Evolutionary conservation across 1,140 invertebrate species (phyloP).

Genomic region (Drosophila bipectinata): DNA sequence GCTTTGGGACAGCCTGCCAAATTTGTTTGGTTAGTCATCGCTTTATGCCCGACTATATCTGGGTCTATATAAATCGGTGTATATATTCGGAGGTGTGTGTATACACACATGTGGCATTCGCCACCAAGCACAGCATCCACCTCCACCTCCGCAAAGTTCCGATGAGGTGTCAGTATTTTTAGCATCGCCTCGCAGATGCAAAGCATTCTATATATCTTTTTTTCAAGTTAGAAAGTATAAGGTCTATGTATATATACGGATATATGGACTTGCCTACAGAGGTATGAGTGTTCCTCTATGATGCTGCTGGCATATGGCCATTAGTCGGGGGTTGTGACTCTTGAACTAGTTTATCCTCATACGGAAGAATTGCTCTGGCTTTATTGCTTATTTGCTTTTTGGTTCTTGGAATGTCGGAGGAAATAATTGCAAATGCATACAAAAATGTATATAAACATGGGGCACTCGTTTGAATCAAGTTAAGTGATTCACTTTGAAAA

Average conservation of each 20-base stretch:
- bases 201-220: slow-evolving; percentile 10
- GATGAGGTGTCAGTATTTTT: slow-evolving; percentile 56
- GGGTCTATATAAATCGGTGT: slow-evolving; percentile 27
- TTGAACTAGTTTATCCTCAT: slow-evolving; percentile 44
- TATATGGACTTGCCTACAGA: slow-evolving; percentile 2
- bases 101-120: slow-evolving; percentile 45
- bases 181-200: slow-evolving; percentile 36
- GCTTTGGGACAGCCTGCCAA: slow-evolving; percentile 59
- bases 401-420: neutral
- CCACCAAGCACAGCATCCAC: slow-evolving; percentile 1
- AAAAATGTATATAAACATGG: neutral
- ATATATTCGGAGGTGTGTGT: neutral
- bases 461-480: neutral
- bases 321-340: slow-evolving; percentile 39
- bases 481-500: neutral
- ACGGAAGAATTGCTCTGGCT: slow-evolving; percentile 26
- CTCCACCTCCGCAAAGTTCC: slow-evolving; percentile 41
- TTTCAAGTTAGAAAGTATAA: slow-evolving; percentile 3
- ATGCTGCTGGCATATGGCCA: slow-evolving; percentile 30
- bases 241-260: slow-evolving; percentile 6
- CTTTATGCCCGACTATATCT: slow-evolving; percentile 39
- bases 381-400: slow-evolving; percentile 8
- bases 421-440: neutral
- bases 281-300: slow-evolving; percentile 24
- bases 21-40: slow-evolving; percentile 75